A percentile compares a stretch with the other conserved stretches of the same genome.
Evolutionary conservation across 2,797 vertebrate genomes (phyloP).

Genomic region (Chloroceryle amazona): DNA sequence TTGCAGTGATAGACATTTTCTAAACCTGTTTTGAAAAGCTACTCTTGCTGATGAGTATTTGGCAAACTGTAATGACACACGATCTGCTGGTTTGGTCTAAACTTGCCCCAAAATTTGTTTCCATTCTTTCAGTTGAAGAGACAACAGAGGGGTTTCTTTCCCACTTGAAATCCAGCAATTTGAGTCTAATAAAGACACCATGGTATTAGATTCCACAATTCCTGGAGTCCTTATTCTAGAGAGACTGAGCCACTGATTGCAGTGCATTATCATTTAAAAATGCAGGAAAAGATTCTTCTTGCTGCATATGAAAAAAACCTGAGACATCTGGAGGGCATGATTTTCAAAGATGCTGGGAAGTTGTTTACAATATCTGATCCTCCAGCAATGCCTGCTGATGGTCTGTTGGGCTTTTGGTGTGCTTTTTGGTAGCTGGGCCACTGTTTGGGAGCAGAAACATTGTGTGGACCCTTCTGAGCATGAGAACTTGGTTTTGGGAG

Average conservation of each 20-base stretch:
- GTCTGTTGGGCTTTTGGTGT: neutral
- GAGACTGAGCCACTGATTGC: neutral
- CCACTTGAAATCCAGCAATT: neutral
- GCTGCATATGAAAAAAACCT: neutral
- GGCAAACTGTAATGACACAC: accelerated
- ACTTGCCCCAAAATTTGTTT: neutral
- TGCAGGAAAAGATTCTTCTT: neutral
- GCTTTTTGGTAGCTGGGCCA: neutral
- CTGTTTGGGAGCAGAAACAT: accelerated
- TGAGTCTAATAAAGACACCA: neutral
- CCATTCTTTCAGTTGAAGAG: neutral
- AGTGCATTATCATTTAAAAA: neutral
- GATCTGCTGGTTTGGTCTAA: neutral
- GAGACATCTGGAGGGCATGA: neutral
- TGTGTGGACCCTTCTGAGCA: neutral
- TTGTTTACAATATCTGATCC: neutral
- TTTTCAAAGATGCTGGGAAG: neutral
- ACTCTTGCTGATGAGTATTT: too few relatives aligned
- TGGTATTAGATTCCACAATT: neutral
- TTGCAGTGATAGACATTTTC: neutral
- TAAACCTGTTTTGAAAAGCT: neutral
- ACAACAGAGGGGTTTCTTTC: neutral
- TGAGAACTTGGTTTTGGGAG: neutral
- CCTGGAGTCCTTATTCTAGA: neutral
- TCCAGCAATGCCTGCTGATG: neutral